These are phyloP conservation scores for Exocentrus adspersus DNA, from an alignment of 2,888 invertebrate species.

Conservation along the genomic window DNA sequence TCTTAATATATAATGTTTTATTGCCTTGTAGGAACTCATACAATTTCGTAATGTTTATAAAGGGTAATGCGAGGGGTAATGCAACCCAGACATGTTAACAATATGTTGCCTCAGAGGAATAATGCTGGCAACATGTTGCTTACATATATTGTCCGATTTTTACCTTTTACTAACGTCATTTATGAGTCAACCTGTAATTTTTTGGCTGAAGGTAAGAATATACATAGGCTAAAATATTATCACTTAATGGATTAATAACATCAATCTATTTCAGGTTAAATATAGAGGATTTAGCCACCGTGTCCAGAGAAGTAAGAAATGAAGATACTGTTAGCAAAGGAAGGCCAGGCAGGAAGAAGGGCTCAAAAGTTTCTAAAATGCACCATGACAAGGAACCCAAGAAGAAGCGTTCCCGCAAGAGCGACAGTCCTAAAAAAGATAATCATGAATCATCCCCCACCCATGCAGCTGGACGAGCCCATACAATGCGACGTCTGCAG, in stretches of 20 bases:
- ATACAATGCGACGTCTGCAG: constrained; percentile 68
- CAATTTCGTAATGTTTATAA: too few species aligned
- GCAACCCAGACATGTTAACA: too few species aligned
- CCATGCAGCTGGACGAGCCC: constrained; percentile 54
- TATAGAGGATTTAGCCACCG: not conserved
- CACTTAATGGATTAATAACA: not conserved
- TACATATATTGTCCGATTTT: too few species aligned
- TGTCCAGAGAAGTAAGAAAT: constrained; percentile 10
- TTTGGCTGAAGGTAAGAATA: not conserved
- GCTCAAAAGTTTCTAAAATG: constrained; percentile 18
- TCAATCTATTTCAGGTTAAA: not conserved
- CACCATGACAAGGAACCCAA: constrained; percentile 15
- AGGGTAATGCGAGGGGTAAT: too few species aligned
- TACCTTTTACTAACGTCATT: too few species aligned
- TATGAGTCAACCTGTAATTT: too few species aligned
- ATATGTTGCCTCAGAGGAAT: too few species aligned
- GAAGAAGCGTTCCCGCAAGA: constrained; percentile 34
- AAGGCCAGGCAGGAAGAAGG: constrained; percentile 29
- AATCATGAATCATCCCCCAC: constrained; percentile 40
- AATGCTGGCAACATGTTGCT: too few species aligned
- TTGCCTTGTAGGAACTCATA: too few species aligned
- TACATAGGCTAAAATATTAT: not conserved
- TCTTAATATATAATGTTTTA: too few species aligned
- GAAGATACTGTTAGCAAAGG: constrained; percentile 16
- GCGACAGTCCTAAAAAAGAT: constrained; percentile 37